Conservation (phyloP, 2,888 invertebrate species). For the Aromia moschata region DNA sequence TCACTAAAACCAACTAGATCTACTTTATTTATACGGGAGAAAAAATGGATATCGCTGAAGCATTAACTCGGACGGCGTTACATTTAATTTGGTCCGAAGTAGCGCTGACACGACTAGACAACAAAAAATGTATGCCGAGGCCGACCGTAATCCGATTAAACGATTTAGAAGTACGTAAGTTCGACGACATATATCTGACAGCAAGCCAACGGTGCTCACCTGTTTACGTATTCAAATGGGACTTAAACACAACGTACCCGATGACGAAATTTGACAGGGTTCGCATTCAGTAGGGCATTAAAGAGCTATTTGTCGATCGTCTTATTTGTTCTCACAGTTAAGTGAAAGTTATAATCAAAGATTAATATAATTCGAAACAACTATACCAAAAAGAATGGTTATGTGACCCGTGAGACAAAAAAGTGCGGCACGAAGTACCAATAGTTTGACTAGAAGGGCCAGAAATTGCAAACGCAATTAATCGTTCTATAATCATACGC, state of each 20-base stretch:
- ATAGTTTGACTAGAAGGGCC: no score
- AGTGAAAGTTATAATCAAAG: no score
- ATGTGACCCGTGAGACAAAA: background rate
- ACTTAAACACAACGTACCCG: background rate
- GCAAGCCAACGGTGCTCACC: background rate
- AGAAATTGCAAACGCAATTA: background rate
- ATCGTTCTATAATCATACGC: background rate
- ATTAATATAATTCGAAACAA: background rate
- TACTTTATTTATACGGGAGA: no score
- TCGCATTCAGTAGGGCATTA: background rate
- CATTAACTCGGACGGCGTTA: slow-evolving; percentile 6
- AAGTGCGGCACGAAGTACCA: background rate
- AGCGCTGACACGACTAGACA: background rate
- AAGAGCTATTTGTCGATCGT: background rate
- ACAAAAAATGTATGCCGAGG: slow-evolving; percentile 6
- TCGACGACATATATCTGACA: slow-evolving; percentile 1
- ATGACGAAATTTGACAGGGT: background rate
- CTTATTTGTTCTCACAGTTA: background rate
- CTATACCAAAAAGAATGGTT: background rate
- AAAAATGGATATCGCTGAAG: no score
- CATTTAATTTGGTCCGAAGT: background rate
- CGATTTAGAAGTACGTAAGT: slow-evolving; percentile 1
- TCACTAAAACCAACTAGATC: no score
- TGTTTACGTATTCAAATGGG: background rate
- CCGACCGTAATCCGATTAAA: slow-evolving; percentile 5